Evolutionary conservation across 1,140 invertebrate genomes (phyloP).

Genomic region (Drosophila melanica): DNA sequence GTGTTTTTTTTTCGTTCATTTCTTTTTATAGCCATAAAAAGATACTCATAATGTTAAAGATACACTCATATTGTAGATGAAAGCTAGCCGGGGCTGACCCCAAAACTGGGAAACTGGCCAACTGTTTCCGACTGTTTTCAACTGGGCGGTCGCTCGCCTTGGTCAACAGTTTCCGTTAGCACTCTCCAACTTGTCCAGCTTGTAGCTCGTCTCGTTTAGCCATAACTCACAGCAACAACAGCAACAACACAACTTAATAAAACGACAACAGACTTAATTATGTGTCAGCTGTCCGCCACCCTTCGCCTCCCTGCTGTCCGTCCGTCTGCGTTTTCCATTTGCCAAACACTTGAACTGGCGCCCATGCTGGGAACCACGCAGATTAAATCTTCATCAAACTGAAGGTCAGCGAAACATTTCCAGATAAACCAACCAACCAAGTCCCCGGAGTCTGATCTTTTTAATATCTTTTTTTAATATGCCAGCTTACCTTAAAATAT

Average conservation of each 20-base stretch:
- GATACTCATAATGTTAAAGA: slow-evolving; percentile 25
- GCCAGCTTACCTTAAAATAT: background rate
- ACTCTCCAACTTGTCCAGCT: slow-evolving; percentile 44
- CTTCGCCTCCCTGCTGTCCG: background rate
- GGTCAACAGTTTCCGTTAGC: slow-evolving; percentile 53
- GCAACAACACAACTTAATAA: slow-evolving; percentile 7
- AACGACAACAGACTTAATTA: slow-evolving; percentile 37
- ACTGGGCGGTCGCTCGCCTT: slow-evolving; percentile 28
- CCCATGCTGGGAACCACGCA: slow-evolving; percentile 23
- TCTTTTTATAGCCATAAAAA: slow-evolving; percentile 51
- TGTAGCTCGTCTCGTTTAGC: slow-evolving; percentile 45
- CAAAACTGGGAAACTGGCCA: slow-evolving; percentile 46
- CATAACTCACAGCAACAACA: slow-evolving; percentile 30
- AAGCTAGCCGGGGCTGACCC: slow-evolving; percentile 49
- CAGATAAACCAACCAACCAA: background rate
- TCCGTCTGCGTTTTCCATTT: slow-evolving; percentile 17
- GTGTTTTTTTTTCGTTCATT: background rate
- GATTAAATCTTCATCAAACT: slow-evolving; percentile 9
- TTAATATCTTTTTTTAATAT: no score
- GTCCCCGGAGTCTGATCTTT: no score
- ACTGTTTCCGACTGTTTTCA: slow-evolving; percentile 23
- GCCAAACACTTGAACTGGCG: slow-evolving; percentile 23
- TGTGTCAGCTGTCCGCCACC: slow-evolving; percentile 17
- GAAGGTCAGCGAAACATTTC: background rate
- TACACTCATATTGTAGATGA: slow-evolving; percentile 44